Conservation (phyloP, 64 coral and sea anemone species). For the Montipora sp. region DNA sequence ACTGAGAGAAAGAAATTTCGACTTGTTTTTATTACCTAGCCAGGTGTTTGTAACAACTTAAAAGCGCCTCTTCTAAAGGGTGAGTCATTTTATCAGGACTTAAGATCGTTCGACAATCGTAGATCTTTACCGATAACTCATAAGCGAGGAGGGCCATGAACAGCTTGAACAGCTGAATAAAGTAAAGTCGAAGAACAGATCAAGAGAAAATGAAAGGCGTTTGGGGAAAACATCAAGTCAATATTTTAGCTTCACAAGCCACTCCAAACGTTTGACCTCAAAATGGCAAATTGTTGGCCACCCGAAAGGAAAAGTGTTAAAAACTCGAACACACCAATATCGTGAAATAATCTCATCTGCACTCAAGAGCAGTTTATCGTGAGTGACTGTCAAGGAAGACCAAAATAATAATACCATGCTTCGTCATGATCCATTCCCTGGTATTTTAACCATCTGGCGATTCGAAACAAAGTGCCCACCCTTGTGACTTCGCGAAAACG, state of each 20-base stretch:
- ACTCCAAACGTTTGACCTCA: too few relatives aligned
- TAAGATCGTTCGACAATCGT: background rate
- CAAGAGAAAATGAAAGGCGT: too few relatives aligned
- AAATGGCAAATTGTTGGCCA: background rate
- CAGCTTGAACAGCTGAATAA: too few relatives aligned
- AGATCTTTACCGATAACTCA: too few relatives aligned
- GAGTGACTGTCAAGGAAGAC: background rate
- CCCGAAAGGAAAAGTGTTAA: background rate
- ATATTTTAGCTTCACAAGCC: too few relatives aligned
- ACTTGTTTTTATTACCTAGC: background rate
- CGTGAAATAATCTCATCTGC: background rate
- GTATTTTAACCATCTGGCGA: background rate
- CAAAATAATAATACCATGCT: background rate
- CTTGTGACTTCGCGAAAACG: background rate
- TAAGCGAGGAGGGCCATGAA: too few relatives aligned
- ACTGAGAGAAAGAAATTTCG: background rate
- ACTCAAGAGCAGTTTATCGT: background rate
- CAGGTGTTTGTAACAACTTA: background rate
- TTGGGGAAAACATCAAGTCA: too few relatives aligned
- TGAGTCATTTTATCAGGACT: background rate
- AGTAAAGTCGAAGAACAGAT: too few relatives aligned
- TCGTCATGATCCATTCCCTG: background rate
- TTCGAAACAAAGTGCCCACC: background rate
- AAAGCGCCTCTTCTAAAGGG: background rate
- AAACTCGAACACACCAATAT: background rate